Base-by-base conservation (phyloP, 2,113 vertebrate species). In the Mus spicilegus region DNA sequence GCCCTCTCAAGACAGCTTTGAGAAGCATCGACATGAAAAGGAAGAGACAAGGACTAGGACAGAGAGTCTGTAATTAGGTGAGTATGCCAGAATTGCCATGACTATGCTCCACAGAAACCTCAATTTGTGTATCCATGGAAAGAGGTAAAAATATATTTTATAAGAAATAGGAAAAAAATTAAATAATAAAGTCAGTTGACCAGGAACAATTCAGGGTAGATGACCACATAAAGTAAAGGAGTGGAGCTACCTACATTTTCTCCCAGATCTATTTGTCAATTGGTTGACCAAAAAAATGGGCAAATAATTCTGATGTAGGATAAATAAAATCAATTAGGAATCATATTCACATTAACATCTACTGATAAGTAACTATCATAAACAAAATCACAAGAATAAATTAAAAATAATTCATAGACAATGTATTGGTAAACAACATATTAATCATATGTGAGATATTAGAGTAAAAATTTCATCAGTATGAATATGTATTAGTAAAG, bases 401-500 rank as follows among this genome's bases (percentile, higher is more conserved):
- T 58, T 77, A 28, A 92, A 95, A 77, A 77, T 92, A 5, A 87
- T 49, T 58, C 42, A 33, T 42, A 72, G 17, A 63, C 12, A 70
- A 7, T 33, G 54, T 80, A 82, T 24, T 75, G 10, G 6, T 24
- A 84, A 12, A 36, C 7, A 56, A 73, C 4, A 84, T 14, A 28
- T 70, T 81, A 80, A 85, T 81, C 7, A 46, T 28, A 19, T 73
- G 54, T 87, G 13, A 80, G 67, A 80, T 81, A 94, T 69, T 19
- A 89, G 76, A 82, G 87, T 63, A 84, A 73, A 12, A 24, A 24
- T 70, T 61, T 7, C 46, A 42, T 63, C 91, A 85, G 12, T 33
- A 28, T 61, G 2, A 85, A 46, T 30, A 46, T 30, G 5, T 89
- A 10, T 51, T 42, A 87, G 46, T 61, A 88, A 94, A 89, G 42